Base-by-base conservation (phyloP, 2,797 vertebrate genomes). In the Chelmon rostratus region DNA sequence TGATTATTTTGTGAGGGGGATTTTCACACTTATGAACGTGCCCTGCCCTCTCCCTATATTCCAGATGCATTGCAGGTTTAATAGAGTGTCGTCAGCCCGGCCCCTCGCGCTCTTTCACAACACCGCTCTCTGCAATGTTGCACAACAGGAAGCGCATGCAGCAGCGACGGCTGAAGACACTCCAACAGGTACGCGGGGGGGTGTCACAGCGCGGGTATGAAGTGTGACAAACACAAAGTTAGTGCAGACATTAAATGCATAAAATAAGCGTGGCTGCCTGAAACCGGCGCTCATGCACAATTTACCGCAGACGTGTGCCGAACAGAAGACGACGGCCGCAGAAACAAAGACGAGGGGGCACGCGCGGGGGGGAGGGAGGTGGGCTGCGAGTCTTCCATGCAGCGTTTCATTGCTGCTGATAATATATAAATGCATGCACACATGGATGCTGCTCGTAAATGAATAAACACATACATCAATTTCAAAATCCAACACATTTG, bases 401-500 rank as follows among this genome's bases (percentile, higher is more conserved):
- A 53, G 79, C 82, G 56, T 83, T 87, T 89, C 90, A 90, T 85
- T 67, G 86, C 86, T 6, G 84, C 88, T 93, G 91, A 92, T 92
- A 84, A 89, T 89, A 89, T 88, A 92, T 83, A 91, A 92, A 92
- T 81, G 84, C 86, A 86, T 87, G 84, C 91, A 87, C 88, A 88
- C 91, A 88, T 89, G 87, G 88, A 89, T 90, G 90, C 87, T 85
- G 88, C 91, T 91, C 83, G 88, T 92, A 93, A 93, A 93, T 89
- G 89, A 93, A 93, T 89, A 92, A 94, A 94, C 93, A 93, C 92
- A 93, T 93, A 91, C 92, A 92, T 94, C 93, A 92, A 91, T 92
- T 93, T 93, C 89, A 92, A 87, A 92, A 92, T 87, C 88, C 80
- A 89, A 87, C 90, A 75, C 89, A 93, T 94, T 94, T 93, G 93